These are phyloP conservation scores for Australoheros facetus DNA, from an alignment of 2,797 vertebrate species.

Conservation along the genomic window DNA sequence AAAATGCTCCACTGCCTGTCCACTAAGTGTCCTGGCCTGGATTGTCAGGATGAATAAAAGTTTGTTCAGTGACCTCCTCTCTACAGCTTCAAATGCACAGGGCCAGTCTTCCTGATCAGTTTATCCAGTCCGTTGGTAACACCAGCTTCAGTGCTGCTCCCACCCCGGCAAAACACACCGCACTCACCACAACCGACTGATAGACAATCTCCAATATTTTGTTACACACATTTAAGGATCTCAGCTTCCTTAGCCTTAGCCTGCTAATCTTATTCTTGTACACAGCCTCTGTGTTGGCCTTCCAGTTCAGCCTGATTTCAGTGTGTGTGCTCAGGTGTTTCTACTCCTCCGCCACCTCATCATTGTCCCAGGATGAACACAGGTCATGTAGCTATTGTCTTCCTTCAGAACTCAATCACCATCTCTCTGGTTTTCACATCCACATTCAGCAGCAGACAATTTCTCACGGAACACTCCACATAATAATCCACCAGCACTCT, in stretches of 20 bases:
- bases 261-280: background rate
- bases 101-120: too few species aligned
- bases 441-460: accelerated
- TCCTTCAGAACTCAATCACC: background rate
- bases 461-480: background rate
- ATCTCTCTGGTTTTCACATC: background rate
- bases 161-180: too few species aligned
- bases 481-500: background rate
- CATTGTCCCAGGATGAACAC: background rate
- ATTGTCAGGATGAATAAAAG: too few species aligned
- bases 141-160: too few species aligned
- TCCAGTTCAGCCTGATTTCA: background rate
- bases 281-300: background rate
- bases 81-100: too few species aligned
- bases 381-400: background rate
- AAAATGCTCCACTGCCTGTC: too few species aligned
- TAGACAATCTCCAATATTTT: too few species aligned
- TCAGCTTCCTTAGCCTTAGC: background rate
- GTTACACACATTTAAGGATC: background rate
- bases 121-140: too few species aligned
- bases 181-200: too few species aligned
- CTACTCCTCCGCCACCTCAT: background rate
- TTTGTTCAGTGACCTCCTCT: too few species aligned
- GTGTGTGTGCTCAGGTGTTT: background rate
- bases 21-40: too few species aligned